Evolutionary conservation across 2,113 vertebrate species (phyloP), one percentile per base, ranked within the genome.

Genomic region (Pogona vitticeps): DNA sequence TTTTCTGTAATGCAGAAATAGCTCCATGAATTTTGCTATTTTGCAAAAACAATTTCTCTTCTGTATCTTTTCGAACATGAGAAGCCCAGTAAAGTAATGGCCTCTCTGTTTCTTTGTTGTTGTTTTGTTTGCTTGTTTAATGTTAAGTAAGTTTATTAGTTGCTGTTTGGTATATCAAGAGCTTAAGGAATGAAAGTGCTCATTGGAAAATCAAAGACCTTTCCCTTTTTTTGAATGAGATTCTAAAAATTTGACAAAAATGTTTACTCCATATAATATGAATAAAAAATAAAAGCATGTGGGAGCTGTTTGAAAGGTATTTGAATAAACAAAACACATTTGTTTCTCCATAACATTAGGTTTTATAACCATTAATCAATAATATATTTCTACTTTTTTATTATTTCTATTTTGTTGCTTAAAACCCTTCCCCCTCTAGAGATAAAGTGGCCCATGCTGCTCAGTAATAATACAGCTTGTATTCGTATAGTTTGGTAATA

Each of bases 271-370:
- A 20, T 14, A 77, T 68, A 40, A 36, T 76, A 77, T 68, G 75
- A 26, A 17, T 31, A 75, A 14, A 90, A 89, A 88, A 81, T 36
- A 70, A 40, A 83, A 90, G 89, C 85, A 71, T 82, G 78, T 70
- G 28, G 70, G 76, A 89, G 84, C 78, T 70, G 0, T 89, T 73
- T 73, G 84, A 52, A 70, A 76, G 40, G 21, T 65, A 26, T 46
- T 80, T 71, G 85, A 67, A 90, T 0, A 0, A 88, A 86, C 58
- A 9, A 82, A 77, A 82, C 72, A 89, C 65, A 86, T 83, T 82
- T 86, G 71, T n/a, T 26, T 40, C 15, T 59, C 33, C 36, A 83
- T 52, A 72, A 73, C 63, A 40, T 70, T n/a, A 88, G n/a, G 9
- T 14, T 68, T 33, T 63, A 14, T 61, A 83, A 72, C 18, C n/a